phyloP scores from a whole-genome alignment of 2,797 vertebrate species.

The Allobates femoralis region DNA sequence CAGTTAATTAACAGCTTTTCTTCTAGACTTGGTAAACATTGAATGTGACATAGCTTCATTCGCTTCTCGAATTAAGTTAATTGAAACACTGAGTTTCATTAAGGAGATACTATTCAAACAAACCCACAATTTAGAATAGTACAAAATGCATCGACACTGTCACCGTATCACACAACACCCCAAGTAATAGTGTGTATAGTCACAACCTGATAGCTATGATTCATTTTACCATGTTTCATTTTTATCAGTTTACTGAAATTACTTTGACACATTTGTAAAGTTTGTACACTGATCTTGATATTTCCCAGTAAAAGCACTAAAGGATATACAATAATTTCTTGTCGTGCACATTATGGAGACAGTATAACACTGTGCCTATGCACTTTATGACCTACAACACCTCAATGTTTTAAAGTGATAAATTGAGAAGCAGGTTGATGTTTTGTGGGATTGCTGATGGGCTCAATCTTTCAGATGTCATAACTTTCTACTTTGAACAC shows the following conservation, averaged over 20 bases:
- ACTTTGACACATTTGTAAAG: background rate
- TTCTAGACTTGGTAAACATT: slow-evolving; percentile 19
- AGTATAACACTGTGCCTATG: slow-evolving; percentile 21
- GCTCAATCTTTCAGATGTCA: slow-evolving; percentile 59
- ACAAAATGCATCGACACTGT: slow-evolving; percentile 13
- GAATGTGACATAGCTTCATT: slow-evolving; percentile 33
- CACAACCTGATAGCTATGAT: background rate
- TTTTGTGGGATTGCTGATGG: slow-evolving; percentile 60
- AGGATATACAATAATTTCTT: background rate
- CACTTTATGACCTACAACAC: slow-evolving; percentile 50
- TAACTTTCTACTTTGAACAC: slow-evolving; percentile 55
- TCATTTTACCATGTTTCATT: background rate
- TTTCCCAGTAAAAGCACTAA: background rate
- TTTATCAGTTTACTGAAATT: background rate
- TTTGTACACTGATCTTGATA: background rate
- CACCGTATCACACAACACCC: background rate
- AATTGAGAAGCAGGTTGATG: slow-evolving; percentile 52
- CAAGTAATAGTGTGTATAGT: background rate
- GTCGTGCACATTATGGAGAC: slow-evolving; percentile 6
- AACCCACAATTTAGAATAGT: slow-evolving; percentile 23
- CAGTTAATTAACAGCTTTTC: slow-evolving; percentile 39
- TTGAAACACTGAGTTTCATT: slow-evolving; percentile 24
- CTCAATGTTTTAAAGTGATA: slow-evolving; percentile 56
- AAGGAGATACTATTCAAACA: slow-evolving; percentile 26
- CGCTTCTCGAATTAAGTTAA: slow-evolving; percentile 25